Percentiles rank a stretch among this genome's conserved stretches.
Conservation (phyloP, 2,113 vertebrate species). For the Loxodonta africana region DNA sequence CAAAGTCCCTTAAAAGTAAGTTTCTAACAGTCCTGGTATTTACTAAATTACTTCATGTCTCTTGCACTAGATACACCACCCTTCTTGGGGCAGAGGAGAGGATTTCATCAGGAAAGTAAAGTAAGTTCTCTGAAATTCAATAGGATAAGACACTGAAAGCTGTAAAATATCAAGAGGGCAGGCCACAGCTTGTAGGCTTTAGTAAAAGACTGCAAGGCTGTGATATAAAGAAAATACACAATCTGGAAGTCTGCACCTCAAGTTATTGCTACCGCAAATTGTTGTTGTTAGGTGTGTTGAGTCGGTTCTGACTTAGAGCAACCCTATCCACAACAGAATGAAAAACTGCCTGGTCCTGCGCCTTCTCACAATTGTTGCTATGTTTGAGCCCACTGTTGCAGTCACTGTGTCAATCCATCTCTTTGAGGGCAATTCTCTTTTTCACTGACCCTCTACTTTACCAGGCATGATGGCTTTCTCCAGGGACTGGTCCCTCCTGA, state of each 20-base stretch:
- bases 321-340: no score
- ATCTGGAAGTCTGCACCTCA: conserved; percentile 65
- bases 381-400: no score
- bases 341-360: no score
- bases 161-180: conserved; percentile 65
- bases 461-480: no score
- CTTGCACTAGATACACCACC: neutral
- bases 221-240: conserved; percentile 65
- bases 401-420: no score
- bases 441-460: no score
- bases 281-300: no score
- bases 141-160: conserved; percentile 32
- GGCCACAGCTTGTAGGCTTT: conserved; percentile 42
- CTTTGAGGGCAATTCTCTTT: no score
- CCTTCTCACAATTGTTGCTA: no score
- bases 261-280: conserved; percentile 67
- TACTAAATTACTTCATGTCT: conserved; percentile 22
- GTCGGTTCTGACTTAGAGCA: no score
- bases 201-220: conserved; percentile 22
- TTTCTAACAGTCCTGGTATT: conserved; percentile 27
- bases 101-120: conserved; percentile 33
- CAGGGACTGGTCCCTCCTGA: no score
- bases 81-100: neutral
- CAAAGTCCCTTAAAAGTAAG: conserved; percentile 54
- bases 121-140: conserved; percentile 63